phyloP scores from a whole-genome alignment of 2,888 invertebrate species.

The Pseudeuparius sepicola region DNA sequence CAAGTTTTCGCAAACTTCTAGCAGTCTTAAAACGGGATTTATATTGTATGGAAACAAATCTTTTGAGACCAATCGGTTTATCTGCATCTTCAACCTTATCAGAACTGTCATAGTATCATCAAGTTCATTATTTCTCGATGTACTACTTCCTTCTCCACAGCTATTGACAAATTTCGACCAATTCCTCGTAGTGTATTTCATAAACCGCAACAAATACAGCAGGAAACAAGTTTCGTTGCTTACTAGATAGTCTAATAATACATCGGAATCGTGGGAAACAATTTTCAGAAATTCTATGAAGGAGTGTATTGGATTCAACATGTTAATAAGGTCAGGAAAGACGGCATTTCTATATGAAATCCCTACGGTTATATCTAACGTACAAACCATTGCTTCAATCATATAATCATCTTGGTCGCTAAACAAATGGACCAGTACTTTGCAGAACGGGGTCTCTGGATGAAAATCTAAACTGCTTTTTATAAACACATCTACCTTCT shows the following conservation, averaged over 20 bases:
- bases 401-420: constrained; percentile 86
- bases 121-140: constrained; percentile 44
- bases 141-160: constrained; percentile 48
- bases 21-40: constrained; percentile 70
- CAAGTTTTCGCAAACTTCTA: constrained; percentile 75
- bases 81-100: constrained; percentile 67
- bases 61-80: constrained; percentile 71
- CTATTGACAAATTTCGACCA: constrained; percentile 75
- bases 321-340: constrained; percentile 67
- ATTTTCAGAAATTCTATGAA: constrained; percentile 78
- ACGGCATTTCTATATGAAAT: constrained; percentile 73
- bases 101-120: constrained; percentile 79
- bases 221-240: constrained; percentile 88
- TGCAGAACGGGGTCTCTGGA: constrained; percentile 78
- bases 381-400: constrained; percentile 87
- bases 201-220: constrained; percentile 69
- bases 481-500: constrained; percentile 72
- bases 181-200: constrained; percentile 74
- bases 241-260: constrained; percentile 73
- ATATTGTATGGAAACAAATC: constrained; percentile 85
- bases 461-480: constrained; percentile 74
- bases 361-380: constrained; percentile 77
- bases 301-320: constrained; percentile 78
- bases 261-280: constrained; percentile 71
- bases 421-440: constrained; percentile 79